Percentiles rank a stretch among this genome's conserved stretches.
phyloP scores from a whole-genome alignment of 2,797 vertebrate genomes.

The Pogonophryne albipinna region DNA sequence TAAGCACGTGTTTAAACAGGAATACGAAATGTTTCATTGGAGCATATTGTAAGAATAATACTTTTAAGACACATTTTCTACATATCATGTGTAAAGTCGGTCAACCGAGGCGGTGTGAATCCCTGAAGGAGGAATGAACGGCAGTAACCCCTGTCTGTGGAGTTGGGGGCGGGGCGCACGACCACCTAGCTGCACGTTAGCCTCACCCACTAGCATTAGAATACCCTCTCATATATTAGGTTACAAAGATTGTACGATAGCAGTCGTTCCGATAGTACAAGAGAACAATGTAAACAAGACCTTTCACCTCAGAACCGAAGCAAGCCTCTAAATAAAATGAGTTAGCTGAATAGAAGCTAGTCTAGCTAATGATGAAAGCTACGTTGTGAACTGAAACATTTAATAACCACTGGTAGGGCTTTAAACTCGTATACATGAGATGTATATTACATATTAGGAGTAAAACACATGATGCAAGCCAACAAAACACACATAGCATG shows the following conservation, averaged over 20 bases:
- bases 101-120: slow-evolving; percentile 60
- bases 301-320: not conserved
- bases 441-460: not conserved
- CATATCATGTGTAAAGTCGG: not conserved
- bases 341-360: not conserved
- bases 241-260: not conserved
- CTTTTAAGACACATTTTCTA: not conserved
- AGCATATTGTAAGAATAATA: fast-evolving
- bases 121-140: slow-evolving; percentile 73
- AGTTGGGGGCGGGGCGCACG: slow-evolving; percentile 77
- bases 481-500: not conserved
- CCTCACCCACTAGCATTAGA: slow-evolving; percentile 23
- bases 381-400: not conserved
- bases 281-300: not conserved
- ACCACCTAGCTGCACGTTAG: slow-evolving; percentile 46
- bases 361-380: slow-evolving; percentile 2
- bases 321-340: too few relatives aligned
- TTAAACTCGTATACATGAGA: not conserved
- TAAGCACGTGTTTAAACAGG: not conserved
- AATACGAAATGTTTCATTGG: too few relatives aligned
- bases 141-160: slow-evolving; percentile 78
- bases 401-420: not conserved
- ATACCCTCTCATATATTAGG: not conserved
- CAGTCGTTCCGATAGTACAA: fast-evolving
- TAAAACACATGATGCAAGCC: not conserved